Base-by-base conservation (phyloP, 2,888 invertebrate species). In the Lithophane ornitopus region DNA sequence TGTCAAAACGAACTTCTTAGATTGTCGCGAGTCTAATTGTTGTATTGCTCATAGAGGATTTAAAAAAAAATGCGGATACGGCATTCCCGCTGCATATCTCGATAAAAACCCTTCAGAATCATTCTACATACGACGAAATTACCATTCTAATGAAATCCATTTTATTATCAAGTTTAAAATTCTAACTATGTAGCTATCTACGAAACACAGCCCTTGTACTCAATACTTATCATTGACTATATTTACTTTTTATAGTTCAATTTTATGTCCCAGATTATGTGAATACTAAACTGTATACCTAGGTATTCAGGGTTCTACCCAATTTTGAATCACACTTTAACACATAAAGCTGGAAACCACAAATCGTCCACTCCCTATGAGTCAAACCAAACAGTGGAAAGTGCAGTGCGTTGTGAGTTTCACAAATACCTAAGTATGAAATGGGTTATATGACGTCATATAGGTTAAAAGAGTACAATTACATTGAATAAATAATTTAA, bases 191-290 rank as follows among this genome's bases (percentile, higher is more conserved):
- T 80, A n/a, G 28, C 0, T 44, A 62, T 54, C 19, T 46, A 80
- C 19, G 2, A 39, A 62, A 66, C n/a, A 26, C 34, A 49, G 52
- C 14, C 84, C 84, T 82, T 80, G 80, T 22, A 49, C 82, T 65
- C 26, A 22, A 78, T 80, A 58, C 54, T 70, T 82, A 82, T 82
- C 80, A 46, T 7, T 39, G 28, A 26, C 52, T 28, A 65, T 65
- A 74, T 74, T 52, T 56, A 62, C 26, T 16, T 80, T 76, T 66
- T 44, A 63, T 80, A 54, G 28, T 16, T 72, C 1, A 56, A 52
- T 28, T 56, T 75, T 28, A 39, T 52, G 26, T 8, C 58, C 52
- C 26, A 14, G 39, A 59, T 54, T 65, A 8, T 3, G 16, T 44
- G 14, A 44, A 56, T 41, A 14, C n/a, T 39, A 66, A 56, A 56